Percentiles rank a stretch among this genome's conserved stretches.
Evolutionary conservation across 2,797 vertebrate genomes (phyloP).

Genomic region (Hozukius guyotensis): DNA sequence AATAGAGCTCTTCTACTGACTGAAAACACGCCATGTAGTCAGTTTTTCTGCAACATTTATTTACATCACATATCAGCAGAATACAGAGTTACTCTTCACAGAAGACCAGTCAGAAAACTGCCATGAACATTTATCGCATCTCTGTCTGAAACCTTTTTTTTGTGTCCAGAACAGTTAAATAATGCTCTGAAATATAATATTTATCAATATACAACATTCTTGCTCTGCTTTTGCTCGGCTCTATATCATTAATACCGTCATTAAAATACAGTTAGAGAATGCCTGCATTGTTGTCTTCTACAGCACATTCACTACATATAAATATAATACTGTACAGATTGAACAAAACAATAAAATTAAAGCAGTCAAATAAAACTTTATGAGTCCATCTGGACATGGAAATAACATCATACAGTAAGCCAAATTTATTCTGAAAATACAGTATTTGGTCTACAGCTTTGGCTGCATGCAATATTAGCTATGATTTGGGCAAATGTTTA

Average conservation of each 20-base stretch:
- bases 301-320: conserved; percentile 17
- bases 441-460: conserved; percentile 18
- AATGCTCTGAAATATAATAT: background rate
- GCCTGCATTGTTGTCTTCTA: background rate
- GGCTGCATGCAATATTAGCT: conserved; percentile 14
- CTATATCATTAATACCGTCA: background rate
- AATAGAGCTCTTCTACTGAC: background rate
- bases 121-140: background rate
- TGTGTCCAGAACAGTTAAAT: background rate
- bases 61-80: conserved; percentile 63
- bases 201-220: background rate
- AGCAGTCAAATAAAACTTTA: background rate
- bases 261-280: background rate
- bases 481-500: background rate
- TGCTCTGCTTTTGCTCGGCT: background rate
- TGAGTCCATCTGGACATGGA: background rate
- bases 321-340: conserved; percentile 15
- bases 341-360: background rate
- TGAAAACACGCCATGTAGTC: background rate
- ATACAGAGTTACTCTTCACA: conserved; percentile 69
- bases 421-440: conserved; percentile 2
- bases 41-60: conserved; percentile 66
- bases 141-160: background rate
- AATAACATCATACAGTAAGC: background rate
- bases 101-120: conserved; percentile 56